These are phyloP conservation scores for Xyrichtys novacula DNA, from an alignment of 2,797 vertebrate species.

Conservation along the genomic window DNA sequence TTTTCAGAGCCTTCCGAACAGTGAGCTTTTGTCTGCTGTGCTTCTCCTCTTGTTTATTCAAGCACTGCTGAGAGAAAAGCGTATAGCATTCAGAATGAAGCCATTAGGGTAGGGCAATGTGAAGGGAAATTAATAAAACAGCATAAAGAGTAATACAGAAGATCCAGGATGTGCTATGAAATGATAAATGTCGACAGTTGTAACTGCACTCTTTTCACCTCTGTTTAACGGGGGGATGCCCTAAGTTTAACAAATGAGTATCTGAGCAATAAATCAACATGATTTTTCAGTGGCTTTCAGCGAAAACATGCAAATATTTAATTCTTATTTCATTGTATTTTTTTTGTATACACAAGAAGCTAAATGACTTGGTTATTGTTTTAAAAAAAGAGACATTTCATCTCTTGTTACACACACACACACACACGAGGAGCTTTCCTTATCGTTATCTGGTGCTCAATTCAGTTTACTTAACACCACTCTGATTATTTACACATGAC, in stretches of 20 bases:
- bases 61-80: conserved; percentile 40
- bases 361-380: background rate
- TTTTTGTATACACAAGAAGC: conserved; percentile 3
- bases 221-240: conserved; percentile 1
- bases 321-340: background rate
- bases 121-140: background rate
- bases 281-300: background rate
- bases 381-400: background rate
- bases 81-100: conserved; percentile 57
- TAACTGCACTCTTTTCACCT: conserved; percentile 12
- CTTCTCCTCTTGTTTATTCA: conserved; percentile 60
- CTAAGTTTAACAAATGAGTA: conserved; percentile 8
- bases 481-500: too few relatives aligned
- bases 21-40: conserved; percentile 50
- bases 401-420: conserved; percentile 1
- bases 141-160: background rate
- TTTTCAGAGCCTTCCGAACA: conserved; percentile 68
- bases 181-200: background rate
- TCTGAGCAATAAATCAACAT: conserved; percentile 15
- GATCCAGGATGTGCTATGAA: conserved; percentile 3
- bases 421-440: background rate
- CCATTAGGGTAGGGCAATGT: background rate
- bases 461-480: too few relatives aligned
- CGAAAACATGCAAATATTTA: conserved; percentile 14
- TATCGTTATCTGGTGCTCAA: too few relatives aligned